These are phyloP conservation scores for Serinus canaria DNA, from an alignment of 2,113 vertebrate species.

Conservation along the genomic window DNA sequence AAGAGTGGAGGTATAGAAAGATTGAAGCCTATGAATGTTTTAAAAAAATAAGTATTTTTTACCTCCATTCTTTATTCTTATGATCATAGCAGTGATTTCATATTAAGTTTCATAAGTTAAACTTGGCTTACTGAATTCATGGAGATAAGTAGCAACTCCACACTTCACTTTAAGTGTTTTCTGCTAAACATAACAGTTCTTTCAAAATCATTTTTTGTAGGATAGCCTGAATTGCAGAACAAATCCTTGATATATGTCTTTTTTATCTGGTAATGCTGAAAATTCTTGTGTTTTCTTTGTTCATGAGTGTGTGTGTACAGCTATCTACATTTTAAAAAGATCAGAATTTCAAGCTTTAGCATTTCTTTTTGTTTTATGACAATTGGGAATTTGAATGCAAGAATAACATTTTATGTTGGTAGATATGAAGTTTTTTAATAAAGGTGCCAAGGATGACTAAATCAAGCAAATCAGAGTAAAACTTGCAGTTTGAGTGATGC, in stretches of 20 bases:
- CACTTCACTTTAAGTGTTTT: background rate
- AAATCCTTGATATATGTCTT: background rate
- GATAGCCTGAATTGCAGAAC: background rate
- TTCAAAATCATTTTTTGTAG: background rate
- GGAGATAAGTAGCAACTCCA: background rate
- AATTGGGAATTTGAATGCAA: background rate
- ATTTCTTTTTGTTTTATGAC: background rate
- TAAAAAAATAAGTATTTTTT: background rate
- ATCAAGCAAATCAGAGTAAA: background rate
- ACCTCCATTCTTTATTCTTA: background rate
- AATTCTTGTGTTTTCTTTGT: background rate
- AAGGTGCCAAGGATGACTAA: background rate
- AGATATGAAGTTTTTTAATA: background rate
- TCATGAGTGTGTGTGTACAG: background rate
- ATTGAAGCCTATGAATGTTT: background rate
- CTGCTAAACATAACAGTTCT: background rate
- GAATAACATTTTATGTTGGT: background rate
- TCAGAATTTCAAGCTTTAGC: background rate
- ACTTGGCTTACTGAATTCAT: background rate
- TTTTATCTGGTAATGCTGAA: background rate
- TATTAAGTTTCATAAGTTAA: background rate
- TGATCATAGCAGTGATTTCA: background rate
- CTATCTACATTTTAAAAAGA: background rate
- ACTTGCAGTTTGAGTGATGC: background rate
- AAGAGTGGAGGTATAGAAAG: background rate